phyloP scores from a whole-genome alignment of 2,113 vertebrate species.

The Lamprotornis superbus region DNA sequence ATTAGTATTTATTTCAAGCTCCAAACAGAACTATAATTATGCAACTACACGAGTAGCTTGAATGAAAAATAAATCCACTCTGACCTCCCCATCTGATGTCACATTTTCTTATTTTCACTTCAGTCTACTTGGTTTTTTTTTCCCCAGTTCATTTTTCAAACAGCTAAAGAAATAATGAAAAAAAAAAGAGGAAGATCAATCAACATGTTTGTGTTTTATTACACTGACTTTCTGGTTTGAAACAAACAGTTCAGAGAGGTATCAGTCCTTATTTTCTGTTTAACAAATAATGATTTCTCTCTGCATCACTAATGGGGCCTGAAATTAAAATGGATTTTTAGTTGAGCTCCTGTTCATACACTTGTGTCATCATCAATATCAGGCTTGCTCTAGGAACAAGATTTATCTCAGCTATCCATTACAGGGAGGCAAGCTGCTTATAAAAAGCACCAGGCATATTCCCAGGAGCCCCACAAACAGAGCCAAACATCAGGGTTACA shows the following conservation, averaged over 20 bases:
- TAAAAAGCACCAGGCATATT: background rate
- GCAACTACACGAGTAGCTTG: fast-evolving
- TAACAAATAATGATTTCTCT: constrained; percentile 56
- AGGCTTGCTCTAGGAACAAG: background rate
- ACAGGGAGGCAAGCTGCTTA: background rate
- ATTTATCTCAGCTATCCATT: constrained; percentile 4
- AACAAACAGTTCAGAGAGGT: background rate
- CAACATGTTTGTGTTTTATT: background rate
- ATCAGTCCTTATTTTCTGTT: constrained; percentile 20
- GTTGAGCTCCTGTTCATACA: background rate
- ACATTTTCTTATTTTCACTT: background rate
- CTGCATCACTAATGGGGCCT: constrained; percentile 37
- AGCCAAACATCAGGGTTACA: background rate
- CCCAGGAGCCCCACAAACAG: background rate
- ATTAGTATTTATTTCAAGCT: background rate
- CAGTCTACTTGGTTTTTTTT: background rate
- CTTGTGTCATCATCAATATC: background rate
- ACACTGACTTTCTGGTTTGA: background rate
- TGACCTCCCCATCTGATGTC: background rate
- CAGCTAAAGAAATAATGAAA: background rate
- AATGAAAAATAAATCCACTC: background rate
- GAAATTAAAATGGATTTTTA: constrained; percentile 64
- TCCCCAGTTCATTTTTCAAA: background rate
- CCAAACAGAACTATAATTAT: background rate
- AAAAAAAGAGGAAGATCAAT: background rate